Conservation (phyloP, 1,140 invertebrate genomes). For the Temnothorax nylanderi region DNA sequence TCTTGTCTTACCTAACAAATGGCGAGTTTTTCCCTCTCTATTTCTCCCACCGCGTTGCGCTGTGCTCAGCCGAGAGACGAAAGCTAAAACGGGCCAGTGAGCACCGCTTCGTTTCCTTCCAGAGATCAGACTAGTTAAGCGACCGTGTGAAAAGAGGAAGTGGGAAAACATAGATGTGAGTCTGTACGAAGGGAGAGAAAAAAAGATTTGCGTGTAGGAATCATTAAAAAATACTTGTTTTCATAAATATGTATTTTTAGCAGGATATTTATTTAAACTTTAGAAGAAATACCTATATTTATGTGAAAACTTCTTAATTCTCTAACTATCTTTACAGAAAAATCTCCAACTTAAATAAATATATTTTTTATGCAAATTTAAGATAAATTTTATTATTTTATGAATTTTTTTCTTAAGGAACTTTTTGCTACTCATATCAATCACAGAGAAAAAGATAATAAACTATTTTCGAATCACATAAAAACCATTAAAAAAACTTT, state of each 20-base stretch:
- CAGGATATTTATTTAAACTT: neutral
- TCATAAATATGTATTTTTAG: neutral
- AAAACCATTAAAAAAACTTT: neutral
- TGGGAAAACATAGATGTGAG: slow-evolving; percentile 42
- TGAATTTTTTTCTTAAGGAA: neutral
- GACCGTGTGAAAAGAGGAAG: slow-evolving; percentile 55
- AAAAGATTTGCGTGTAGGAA: neutral
- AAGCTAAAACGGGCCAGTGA: slow-evolving; percentile 76
- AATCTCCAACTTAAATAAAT: neutral
- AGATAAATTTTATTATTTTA: neutral
- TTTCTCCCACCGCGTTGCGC: slow-evolving; percentile 40
- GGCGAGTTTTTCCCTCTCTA: slow-evolving; percentile 60
- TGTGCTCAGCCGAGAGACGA: slow-evolving; percentile 62
- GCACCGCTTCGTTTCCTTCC: slow-evolving; percentile 63
- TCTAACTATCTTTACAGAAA: neutral
- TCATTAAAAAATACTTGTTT: neutral
- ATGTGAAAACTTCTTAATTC: neutral
- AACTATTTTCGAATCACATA: neutral
- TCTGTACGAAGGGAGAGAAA: neutral
- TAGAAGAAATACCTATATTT: neutral
- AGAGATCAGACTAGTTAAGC: slow-evolving; percentile 41
- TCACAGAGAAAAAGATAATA: neutral
- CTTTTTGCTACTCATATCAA: neutral
- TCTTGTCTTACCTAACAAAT: slow-evolving; percentile 59
- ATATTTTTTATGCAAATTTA: neutral